Evolutionary conservation across 2,888 invertebrate genomes (phyloP).

Genomic region (Nomada ferruginata): DNA sequence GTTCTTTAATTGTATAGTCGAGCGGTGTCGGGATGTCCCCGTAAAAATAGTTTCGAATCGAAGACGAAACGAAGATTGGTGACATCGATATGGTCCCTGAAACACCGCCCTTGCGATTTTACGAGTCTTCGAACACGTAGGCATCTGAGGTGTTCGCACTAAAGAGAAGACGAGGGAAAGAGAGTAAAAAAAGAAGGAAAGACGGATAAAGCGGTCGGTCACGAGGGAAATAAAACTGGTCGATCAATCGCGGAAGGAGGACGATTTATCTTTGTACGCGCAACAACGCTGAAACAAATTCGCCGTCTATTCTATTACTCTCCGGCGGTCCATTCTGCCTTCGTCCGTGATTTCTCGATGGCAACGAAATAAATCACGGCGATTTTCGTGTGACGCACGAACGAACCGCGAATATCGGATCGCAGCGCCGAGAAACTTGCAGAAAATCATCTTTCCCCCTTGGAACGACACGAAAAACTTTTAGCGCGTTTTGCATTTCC

Average conservation of each 20-base stretch:
- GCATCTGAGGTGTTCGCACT: conserved; percentile 4
- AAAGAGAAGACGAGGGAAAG: not conserved
- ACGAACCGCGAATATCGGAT: not conserved
- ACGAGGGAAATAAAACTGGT: conserved; percentile 49
- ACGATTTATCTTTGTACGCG: conserved; percentile 56
- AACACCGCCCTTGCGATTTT: conserved; percentile 13
- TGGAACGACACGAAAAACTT: not conserved
- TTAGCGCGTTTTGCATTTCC: too few species aligned
- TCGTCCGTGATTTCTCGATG: conserved; percentile 31
- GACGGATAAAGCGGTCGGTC: conserved; percentile 37
- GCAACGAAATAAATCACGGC: not conserved
- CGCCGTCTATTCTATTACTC: conserved; percentile 50
- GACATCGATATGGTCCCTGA: conserved; percentile 13
- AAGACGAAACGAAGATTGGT: conserved; percentile 2
- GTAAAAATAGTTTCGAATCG: conserved; percentile 20
- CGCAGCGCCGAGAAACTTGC: not conserved
- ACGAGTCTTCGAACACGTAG: conserved; percentile 17
- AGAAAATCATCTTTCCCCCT: not conserved
- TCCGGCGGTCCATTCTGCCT: conserved; percentile 30
- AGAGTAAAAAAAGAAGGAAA: not conserved
- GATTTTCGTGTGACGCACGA: conserved; percentile 16
- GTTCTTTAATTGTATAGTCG: too few species aligned
- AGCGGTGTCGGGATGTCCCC: not conserved
- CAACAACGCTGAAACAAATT: conserved; percentile 56
- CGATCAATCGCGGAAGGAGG: conserved; percentile 49